A percentile compares a stretch with the other conserved stretches of the same genome.
These are phyloP conservation scores for Silurus glanis DNA, from an alignment of 2,113 vertebrate genomes.

Conservation along the genomic window DNA sequence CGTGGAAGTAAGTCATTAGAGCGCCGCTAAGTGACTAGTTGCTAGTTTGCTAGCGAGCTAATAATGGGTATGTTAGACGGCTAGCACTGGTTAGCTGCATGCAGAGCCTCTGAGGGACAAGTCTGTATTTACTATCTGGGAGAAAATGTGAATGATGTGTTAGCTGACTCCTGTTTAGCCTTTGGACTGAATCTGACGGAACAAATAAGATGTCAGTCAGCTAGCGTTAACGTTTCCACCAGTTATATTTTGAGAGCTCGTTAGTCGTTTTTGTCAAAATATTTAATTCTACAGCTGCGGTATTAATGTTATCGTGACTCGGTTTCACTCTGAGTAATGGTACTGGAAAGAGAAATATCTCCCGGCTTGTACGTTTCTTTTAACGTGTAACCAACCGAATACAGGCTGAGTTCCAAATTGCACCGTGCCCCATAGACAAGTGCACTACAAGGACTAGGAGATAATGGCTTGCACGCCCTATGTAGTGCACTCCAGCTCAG, in stretches of 20 bases:
- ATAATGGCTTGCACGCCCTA: neutral
- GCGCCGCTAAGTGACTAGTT: constrained; percentile 17
- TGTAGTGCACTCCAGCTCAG: neutral
- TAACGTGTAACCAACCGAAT: neutral
- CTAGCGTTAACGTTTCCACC: neutral
- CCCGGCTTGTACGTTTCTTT: neutral
- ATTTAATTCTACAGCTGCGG: neutral
- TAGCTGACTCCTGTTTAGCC: neutral
- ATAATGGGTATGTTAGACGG: neutral
- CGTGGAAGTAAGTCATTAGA: constrained; percentile 36
- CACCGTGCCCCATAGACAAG: neutral
- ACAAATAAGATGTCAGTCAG: neutral
- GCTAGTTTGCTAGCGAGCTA: constrained; percentile 23
- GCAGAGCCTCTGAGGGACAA: neutral
- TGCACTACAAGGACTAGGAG: neutral
- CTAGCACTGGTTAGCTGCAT: neutral
- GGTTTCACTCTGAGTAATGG: neutral
- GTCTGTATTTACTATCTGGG: neutral
- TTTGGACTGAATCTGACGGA: no score
- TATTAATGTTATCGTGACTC: no score
- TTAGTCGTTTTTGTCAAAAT: neutral
- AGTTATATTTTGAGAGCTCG: neutral
- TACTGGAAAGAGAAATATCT: neutral
- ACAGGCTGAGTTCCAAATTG: neutral
- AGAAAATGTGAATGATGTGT: neutral